Evolutionary conservation across 2,113 vertebrate species (phyloP).

Genomic region (Semicossyphus pulcher): DNA sequence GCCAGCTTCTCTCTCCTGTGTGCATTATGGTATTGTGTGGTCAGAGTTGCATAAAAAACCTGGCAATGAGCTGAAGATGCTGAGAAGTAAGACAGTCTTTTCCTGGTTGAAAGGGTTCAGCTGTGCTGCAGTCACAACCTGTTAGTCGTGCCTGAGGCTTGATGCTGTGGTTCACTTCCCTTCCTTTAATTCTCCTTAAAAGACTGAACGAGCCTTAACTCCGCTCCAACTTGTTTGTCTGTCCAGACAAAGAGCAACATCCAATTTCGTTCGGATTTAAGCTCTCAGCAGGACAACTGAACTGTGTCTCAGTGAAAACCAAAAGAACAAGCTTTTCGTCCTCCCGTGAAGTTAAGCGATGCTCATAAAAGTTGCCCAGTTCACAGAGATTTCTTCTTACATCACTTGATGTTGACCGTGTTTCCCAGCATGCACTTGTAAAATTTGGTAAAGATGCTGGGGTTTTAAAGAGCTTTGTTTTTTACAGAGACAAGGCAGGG

Average conservation of each 20-base stretch:
- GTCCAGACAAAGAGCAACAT: background rate
- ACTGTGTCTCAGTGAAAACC: constrained; percentile 1
- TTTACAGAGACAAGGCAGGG: constrained; percentile 44
- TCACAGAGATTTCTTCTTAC: constrained; percentile 46
- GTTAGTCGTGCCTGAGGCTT: constrained; percentile 31
- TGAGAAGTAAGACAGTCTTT: constrained; percentile 33
- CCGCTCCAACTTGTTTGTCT: constrained; percentile 1
- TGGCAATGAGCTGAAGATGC: constrained; percentile 13
- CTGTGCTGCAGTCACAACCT: constrained; percentile 17
- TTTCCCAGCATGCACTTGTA: constrained; percentile 54
- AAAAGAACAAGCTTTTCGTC: constrained; percentile 12
- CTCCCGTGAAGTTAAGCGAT: constrained; percentile 15
- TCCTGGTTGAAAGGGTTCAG: constrained; percentile 26
- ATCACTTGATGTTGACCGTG: constrained; percentile 55
- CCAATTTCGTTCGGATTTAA: too few species aligned
- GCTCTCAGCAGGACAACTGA: constrained; percentile 8
- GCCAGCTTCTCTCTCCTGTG: constrained; percentile 40
- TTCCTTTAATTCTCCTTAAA: constrained; percentile 7
- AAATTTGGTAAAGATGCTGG: constrained; percentile 25
- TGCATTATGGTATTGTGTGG: constrained; percentile 53
- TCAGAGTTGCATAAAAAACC: constrained; percentile 44
- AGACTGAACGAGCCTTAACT: background rate
- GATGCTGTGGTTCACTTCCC: constrained; percentile 31
- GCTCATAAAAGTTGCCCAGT: constrained; percentile 46
- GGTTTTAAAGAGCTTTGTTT: constrained; percentile 61